Base-by-base conservation (phyloP, 1,140 invertebrate species). In the Drosophila tropicalis region DNA sequence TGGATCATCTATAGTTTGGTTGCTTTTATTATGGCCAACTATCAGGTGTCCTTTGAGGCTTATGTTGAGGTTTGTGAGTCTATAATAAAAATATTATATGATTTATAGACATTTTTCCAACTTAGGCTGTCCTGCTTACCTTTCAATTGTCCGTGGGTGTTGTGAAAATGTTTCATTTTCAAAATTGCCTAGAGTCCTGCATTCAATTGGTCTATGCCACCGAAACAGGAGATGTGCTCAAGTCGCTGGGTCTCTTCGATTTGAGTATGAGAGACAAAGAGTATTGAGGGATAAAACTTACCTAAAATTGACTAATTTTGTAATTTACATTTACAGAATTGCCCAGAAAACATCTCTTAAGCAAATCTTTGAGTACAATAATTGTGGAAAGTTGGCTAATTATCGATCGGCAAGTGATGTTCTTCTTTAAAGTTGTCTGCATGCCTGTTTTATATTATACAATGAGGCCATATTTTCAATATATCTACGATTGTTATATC, bases 321-420 rank as follows among this genome's bases (percentile, higher is more conserved):
- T 1, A 0, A 0, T 25, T 9, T 5, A 1, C 5, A 1, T 47
- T 56, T 32, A 4, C 17, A 89, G 84, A 61, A 9, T 56, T 89
- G 12, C 74, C 81, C 0, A 9, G 66, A 17, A 84, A 73, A 13
- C 57, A 25, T 6, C 13, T 44, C 0, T 68, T 89, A 5, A 19
- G 76, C 1, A 66, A 34, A 0, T 13, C 62, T 0, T 34, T 89
- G 15, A 39, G 80, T 7, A 19, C 58, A 0, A 89, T 84, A 25
- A 22, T 89, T 39, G 34, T 63, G 0, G 32, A 76, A 0, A 89
- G 74, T 40, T 89, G 84, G 84, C 6, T 54, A 32, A 22, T 60
- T 0, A 89, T 89, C 3, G 67, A 89, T 81, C 54, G 55, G 0
- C 84, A 89, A 62, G 84, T 89, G 0, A 89, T 89, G 80, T 90